Evolutionary conservation across 2,797 vertebrate genomes (phyloP), one percentile per base, ranked within the genome.

Genomic region (Macroramphosus scolopax): DNA sequence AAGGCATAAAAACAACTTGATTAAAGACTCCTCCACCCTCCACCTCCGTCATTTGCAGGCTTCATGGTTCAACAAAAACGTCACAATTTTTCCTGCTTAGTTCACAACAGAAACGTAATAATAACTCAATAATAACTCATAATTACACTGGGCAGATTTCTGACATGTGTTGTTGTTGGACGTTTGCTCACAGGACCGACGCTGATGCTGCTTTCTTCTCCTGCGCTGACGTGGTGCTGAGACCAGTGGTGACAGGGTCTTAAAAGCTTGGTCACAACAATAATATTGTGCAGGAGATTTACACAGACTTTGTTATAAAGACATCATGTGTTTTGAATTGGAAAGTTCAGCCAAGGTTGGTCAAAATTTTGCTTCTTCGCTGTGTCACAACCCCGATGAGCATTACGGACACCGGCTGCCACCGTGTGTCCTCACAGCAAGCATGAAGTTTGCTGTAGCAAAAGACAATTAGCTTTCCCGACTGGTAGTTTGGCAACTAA

Each of bases 321-420:
- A n/a, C n/a, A n/a, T n/a, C n/a, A n/a, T n/a, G n/a, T n/a, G n/a
- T n/a, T n/a, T n/a, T n/a, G n/a, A n/a, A 51, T 54, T 31, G 5
- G 11, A 44, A 26, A 30, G n/a, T 51, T 54, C 35, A 14, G 36
- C 53, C 66, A 61, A 72, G 50, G 47, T 28, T 40, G 37, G 61
- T 69, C 70, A 59, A 67, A 63, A 62, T 72, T 72, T 68, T 53
- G 60, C 56, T 65, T 71, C 66, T 45, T 50, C 63, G 78, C 71
- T 61, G 34, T 60, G 71, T 62, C 40, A 36, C 73, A 65, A 70
- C 52, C 66, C 65, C 17, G 33, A 53, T 64, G 75, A 71, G 62
- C 56, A 68, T 62, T 59, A 47, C 61, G 67, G 77, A 75, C 62
- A 66, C 60, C 73, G 72, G 72, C 77, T 78, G 79, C 65, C 57